Evolutionary conservation across 2,113 vertebrate species (phyloP).

Genomic region (Carlito syrichta): DNA sequence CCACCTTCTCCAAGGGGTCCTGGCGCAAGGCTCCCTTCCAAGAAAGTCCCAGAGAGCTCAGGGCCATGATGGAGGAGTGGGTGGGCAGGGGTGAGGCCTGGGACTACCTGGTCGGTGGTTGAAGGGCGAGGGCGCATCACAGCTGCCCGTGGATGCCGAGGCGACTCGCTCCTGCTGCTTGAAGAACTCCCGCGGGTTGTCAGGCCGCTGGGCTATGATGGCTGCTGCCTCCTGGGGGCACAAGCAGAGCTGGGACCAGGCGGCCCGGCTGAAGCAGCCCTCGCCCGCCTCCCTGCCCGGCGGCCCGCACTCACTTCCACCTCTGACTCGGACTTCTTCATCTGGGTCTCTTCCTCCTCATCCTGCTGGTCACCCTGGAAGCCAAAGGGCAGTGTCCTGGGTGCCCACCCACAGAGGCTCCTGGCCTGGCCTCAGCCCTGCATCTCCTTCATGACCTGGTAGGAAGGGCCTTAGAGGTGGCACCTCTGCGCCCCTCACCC

Average conservation of each 20-base stretch:
- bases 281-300: background rate
- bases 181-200: conserved; percentile 97
- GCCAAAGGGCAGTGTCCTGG: background rate
- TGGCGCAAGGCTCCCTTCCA: conserved; percentile 56
- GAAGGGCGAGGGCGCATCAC: conserved; percentile 86
- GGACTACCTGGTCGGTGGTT: conserved; percentile 91
- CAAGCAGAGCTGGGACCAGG: background rate
- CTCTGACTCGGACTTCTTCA: conserved; percentile 92
- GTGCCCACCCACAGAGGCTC: background rate
- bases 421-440: background rate
- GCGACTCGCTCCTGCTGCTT: conserved; percentile 93
- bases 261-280: accelerated
- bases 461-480: background rate
- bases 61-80: background rate
- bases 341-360: conserved; percentile 87
- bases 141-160: conserved; percentile 82
- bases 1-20: conserved; percentile 56
- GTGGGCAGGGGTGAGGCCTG: background rate
- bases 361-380: conserved; percentile 81
- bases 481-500: background rate
- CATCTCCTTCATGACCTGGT: background rate
- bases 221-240: conserved; percentile 93
- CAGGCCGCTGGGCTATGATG: conserved; percentile 95
- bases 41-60: conserved; percentile 31
- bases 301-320: conserved; percentile 88